phyloP scores from a whole-genome alignment of 2,888 invertebrate genomes.

The Heliconius sara region DNA sequence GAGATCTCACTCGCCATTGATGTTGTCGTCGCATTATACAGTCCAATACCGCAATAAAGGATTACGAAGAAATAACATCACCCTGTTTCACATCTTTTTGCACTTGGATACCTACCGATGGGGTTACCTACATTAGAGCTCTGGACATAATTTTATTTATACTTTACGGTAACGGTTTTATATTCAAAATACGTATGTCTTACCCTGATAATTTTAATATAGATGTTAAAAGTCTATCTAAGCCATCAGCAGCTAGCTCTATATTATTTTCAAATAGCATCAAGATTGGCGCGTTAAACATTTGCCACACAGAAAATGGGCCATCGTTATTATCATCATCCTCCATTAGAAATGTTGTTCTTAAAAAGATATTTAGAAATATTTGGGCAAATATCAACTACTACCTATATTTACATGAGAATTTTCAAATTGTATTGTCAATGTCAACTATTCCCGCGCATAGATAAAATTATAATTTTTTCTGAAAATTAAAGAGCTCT shows the following conservation, averaged over 20 bases:
- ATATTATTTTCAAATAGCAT: conserved; percentile 82
- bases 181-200: conserved; percentile 32
- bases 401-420: too few relatives aligned
- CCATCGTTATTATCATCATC: conserved; percentile 77
- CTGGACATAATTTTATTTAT: too few relatives aligned
- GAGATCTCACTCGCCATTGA: too few relatives aligned
- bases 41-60: too few relatives aligned
- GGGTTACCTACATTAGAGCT: too few relatives aligned
- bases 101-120: neutral
- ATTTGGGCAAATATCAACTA: neutral
- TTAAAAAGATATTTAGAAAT: neutral
- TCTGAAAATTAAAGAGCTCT: neutral
- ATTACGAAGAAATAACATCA: too few relatives aligned
- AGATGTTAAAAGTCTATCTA: conserved; percentile 83
- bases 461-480: neutral
- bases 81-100: neutral
- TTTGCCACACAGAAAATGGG: conserved; percentile 85
- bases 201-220: conserved; percentile 84
- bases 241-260: conserved; percentile 80
- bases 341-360: conserved; percentile 59
- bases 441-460: conserved; percentile 3
- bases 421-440: conserved; percentile 11
- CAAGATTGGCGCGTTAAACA: conserved; percentile 85
- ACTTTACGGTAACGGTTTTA: too few relatives aligned
- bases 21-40: too few relatives aligned